A percentile compares a stretch with the other conserved stretches of the same genome.
phyloP scores from a whole-genome alignment of 1,140 invertebrate species.

The Sesamia nonagrioides region DNA sequence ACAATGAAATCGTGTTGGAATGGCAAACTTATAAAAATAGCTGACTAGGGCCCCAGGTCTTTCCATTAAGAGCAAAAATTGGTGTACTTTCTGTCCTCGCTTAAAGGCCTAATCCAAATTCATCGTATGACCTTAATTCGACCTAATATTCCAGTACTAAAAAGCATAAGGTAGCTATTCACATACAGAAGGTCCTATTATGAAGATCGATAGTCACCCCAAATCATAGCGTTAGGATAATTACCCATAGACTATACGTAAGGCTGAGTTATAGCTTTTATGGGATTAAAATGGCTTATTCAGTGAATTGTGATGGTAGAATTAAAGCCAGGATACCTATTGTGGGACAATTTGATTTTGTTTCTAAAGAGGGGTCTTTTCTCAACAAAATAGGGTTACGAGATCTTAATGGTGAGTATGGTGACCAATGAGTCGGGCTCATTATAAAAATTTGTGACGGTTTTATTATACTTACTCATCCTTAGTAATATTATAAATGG shows the following conservation, averaged over 20 bases:
- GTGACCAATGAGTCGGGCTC: no score
- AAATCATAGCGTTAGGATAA: neutral
- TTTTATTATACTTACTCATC: no score
- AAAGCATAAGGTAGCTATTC: neutral
- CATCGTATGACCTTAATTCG: neutral
- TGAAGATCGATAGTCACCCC: neutral
- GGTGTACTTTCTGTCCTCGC: no score
- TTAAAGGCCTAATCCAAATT: neutral
- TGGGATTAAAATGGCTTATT: neutral
- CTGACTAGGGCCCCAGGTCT: no score
- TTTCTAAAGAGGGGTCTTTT: neutral
- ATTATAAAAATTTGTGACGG: no score
- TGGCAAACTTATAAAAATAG: no score
- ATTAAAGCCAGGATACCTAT: neutral
- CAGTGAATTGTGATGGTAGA: neutral
- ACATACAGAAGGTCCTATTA: neutral
- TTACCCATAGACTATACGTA: neutral
- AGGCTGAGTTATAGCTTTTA: neutral
- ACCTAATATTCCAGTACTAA: neutral
- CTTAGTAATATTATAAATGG: no score
- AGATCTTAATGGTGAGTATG: neutral
- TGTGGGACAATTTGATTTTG: constrained; percentile 3
- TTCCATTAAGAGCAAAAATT: no score
- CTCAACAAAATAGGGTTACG: neutral
- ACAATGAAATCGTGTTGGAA: no score